Evolutionary conservation across 2,888 invertebrate genomes (phyloP), one percentile per base, ranked within the genome.

Genomic region (Tinea semifulvella): DNA sequence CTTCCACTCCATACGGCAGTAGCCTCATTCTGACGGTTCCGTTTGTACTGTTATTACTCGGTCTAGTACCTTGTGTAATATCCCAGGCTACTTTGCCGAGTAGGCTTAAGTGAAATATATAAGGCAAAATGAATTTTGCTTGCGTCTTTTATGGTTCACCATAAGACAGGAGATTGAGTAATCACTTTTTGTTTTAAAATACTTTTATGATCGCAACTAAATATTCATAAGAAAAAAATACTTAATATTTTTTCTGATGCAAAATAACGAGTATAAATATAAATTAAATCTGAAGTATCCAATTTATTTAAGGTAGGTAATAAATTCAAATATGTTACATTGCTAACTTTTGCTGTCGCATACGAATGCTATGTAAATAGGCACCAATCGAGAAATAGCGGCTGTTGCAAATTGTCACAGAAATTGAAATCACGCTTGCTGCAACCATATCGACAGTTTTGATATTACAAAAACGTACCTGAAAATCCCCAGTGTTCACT

Each of bases 1-100:
- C 74, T 71, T 72, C 71, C 73, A 68, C 67, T 71, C 63, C 70
- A 72, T 73, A 22, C 40, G 17, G 40, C 17, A 40, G 40, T 72
- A 68, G 61, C 63, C 58, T 58, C 60, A 59, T 22, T 40, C 22
- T 22, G 40, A 40, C 22, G 20, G 20, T 40, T 40, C 40, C 40
- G 40, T 20, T 16, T 40, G 19, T 18, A 36, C 36, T 17, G 36
- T 40, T 40, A 40, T 40, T 40, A 22, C 22, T 40, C 40, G 40
- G 22, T 40, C 40, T 22, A 40, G 40, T 40, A 40, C 40, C 40
- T 36, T 16, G 17, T 22, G 40, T 40, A 40, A 40, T 40, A 40
- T 40, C 11, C 22, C 4, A 36, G 36, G 40, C 3, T 17, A 40
- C 22, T 39, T 35, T 40, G 40, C 40, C 14, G 40, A 40, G 22